Evolutionary conservation across 2,888 invertebrate genomes (phyloP).

Genomic region (Conops quadrifasciatus): DNA sequence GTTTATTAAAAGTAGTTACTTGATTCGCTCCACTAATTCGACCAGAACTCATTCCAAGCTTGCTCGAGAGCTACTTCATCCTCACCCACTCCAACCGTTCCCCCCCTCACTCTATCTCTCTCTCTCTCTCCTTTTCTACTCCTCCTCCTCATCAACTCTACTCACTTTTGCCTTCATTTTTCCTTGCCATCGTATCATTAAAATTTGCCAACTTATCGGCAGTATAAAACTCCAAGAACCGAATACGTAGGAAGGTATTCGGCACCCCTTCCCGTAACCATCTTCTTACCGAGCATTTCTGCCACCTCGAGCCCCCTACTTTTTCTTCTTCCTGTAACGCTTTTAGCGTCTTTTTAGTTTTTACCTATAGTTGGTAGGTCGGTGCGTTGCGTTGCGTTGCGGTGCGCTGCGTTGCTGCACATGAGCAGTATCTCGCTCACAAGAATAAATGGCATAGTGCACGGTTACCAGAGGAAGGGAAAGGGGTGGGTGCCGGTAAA

Average conservation of each 20-base stretch:
- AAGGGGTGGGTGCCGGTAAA: not conserved
- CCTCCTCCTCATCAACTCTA: not conserved
- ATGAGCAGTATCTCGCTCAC: too few species aligned
- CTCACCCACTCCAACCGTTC: not conserved
- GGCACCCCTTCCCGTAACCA: too few species aligned
- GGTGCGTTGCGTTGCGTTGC: too few species aligned
- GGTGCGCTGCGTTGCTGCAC: too few species aligned
- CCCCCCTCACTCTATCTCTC: not conserved
- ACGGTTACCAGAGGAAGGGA: not conserved
- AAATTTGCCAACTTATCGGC: not conserved
- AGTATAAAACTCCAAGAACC: too few species aligned
- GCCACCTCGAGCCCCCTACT: too few species aligned
- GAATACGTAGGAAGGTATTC: too few species aligned
- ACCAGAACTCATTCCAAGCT: not conserved
- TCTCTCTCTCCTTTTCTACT: slow-evolving; percentile 9
- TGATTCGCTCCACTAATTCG: too few species aligned
- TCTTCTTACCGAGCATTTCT: too few species aligned
- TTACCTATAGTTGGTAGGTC: too few species aligned
- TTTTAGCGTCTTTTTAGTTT: too few species aligned
- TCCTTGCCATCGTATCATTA: not conserved
- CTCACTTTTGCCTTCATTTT: not conserved
- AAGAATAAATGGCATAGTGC: not conserved
- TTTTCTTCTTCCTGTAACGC: too few species aligned
- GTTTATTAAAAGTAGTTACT: not conserved
- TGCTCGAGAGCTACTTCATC: not conserved